These are phyloP conservation scores for Dasyprocta punctata DNA, from an alignment of 2,113 vertebrate species.

Conservation along the genomic window DNA sequence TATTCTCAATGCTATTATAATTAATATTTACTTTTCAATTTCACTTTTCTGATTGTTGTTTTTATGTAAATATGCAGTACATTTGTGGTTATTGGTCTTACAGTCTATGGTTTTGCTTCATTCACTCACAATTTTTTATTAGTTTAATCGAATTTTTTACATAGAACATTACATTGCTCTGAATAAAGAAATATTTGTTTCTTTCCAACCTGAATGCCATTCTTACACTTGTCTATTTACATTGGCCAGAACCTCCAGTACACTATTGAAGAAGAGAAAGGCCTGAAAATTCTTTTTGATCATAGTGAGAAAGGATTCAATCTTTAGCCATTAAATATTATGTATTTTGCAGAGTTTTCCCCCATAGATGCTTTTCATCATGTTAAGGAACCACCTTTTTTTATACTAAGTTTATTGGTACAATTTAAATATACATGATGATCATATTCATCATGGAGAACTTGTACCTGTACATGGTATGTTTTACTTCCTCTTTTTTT, in stretches of 20 bases:
- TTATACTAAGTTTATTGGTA: too few species aligned
- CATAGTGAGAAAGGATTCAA: not conserved
- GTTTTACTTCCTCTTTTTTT: too few species aligned
- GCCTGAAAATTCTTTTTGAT: not conserved
- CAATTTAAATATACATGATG: too few species aligned
- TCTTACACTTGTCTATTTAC: not conserved
- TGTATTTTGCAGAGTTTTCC: not conserved
- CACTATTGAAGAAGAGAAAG: not conserved
- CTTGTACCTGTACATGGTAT: too few species aligned
- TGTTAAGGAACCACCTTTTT: not conserved
- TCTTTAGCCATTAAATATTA: not conserved
- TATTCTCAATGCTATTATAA: not conserved
- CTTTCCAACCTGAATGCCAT: not conserved
- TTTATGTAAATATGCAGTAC: not conserved
- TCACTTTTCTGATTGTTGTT: not conserved
- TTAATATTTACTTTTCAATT: not conserved
- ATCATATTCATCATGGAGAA: too few species aligned
- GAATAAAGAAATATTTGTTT: not conserved
- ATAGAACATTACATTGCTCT: not conserved
- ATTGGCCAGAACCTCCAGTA: not conserved
- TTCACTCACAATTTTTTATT: not conserved
- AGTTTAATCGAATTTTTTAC: not conserved
- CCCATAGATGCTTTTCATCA: not conserved
- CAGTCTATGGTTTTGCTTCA: not conserved
- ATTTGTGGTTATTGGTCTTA: not conserved